Base-by-base conservation (phyloP, 2,797 vertebrate species). In the Sebastes matsubarae region DNA sequence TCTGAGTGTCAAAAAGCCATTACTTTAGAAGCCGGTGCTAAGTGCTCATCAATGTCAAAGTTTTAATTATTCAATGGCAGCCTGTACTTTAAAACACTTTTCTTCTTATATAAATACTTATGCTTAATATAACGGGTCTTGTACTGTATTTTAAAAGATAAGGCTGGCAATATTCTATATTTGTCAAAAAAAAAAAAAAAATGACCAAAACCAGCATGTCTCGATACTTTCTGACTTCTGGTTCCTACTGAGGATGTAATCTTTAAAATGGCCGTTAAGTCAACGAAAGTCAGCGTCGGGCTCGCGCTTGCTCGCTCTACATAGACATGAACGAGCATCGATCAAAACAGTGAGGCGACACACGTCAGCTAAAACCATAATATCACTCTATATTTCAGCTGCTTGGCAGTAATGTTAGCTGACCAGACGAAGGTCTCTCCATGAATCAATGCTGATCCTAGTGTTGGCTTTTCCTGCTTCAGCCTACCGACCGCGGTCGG, bases 401-500 rank as follows among this genome's bases (percentile, higher is more conserved):
- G 38, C 13, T 42, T 16, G 13, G 13, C 38, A 42, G 38, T 42
- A 42, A 42, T 42, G 38, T 42, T 42, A 42, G 13, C 0, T 42
- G 38, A 42, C 0, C 38, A 42, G 38, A 42, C 13, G 38, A 0
- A 16, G 38, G 38, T 16, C 38, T 42, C 38, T 42, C 38, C 38
- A 1, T 42, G 38, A 42, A 42, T 16, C 38, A 42, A 0, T 42
- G 38, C 38, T 0, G 13, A 42, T 16, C 13, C 0, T 42, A 42
- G 38, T 42, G 38, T 42, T 42, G 38, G 38, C 38, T 14, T 42
- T 42, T 42, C 38, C 36, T 38, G 36, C 36, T 13, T 38, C 1
- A 38, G 12, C 36, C 36, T 38, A 0, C 36, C 0, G 36, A 38
- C 36, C 36, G 2, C 36, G 5, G 36, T 5, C 5, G 38, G 13